Conservation (phyloP, 2,797 vertebrate genomes). For the Sorex maritimensis region DNA sequence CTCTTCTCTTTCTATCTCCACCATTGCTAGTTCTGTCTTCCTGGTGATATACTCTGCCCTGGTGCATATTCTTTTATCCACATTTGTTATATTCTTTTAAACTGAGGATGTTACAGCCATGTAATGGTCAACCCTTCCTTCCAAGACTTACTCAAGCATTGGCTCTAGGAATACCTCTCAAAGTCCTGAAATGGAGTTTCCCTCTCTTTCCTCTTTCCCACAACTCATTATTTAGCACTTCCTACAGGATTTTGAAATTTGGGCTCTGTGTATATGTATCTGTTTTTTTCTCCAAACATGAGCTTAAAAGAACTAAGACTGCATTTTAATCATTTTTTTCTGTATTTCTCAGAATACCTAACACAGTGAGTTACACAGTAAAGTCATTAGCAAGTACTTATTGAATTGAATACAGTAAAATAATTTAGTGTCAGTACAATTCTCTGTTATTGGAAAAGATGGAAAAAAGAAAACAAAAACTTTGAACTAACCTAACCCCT, state of each 20-base stretch:
- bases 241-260: neutral
- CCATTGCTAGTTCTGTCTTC: neutral
- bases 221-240: neutral
- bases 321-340: constrained; percentile 53
- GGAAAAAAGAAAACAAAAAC: constrained; percentile 64
- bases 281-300: constrained; percentile 27
- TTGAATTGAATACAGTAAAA: constrained; percentile 63
- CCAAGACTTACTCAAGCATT: neutral
- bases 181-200: neutral
- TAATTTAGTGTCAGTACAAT: constrained; percentile 44
- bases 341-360: constrained; percentile 51
- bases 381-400: constrained; percentile 66
- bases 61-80: neutral
- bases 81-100: neutral
- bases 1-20: neutral
- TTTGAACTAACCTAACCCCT: constrained; percentile 31
- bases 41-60: neutral
- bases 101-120: neutral
- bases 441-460: constrained; percentile 59
- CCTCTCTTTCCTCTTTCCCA: neutral
- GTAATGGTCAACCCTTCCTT: neutral
- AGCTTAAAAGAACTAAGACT: constrained; percentile 30
- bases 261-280: neutral
- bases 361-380: constrained; percentile 41
- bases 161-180: neutral